These are phyloP conservation scores for Rhinopomastus cyanomelas DNA, from an alignment of 2,113 vertebrate species.

Conservation along the genomic window DNA sequence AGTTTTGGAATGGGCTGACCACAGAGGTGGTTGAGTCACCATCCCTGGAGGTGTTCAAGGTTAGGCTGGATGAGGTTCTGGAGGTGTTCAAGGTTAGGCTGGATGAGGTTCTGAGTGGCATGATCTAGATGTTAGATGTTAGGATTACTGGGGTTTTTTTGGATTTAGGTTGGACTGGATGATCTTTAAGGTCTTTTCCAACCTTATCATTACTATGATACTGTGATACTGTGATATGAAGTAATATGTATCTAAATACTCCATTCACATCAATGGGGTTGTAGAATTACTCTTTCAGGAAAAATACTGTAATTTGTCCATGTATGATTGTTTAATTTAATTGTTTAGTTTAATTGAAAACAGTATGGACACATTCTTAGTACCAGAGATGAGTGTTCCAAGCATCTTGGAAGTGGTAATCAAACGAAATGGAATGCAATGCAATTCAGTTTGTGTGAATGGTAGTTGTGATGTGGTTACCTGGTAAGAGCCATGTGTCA, in stretches of 20 bases:
- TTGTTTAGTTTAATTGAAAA: not conserved
- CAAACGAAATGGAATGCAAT: not conserved
- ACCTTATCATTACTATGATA: no score
- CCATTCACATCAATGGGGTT: not conserved
- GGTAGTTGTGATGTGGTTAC: not conserved
- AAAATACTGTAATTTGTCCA: not conserved
- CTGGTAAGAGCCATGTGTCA: rapidly evolving
- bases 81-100: no score
- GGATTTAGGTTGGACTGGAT: no score
- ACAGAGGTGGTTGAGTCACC: no score
- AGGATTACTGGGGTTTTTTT: no score
- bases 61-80: no score
- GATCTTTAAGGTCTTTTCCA: no score
- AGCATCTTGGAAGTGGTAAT: not conserved
- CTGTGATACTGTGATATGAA: no score
- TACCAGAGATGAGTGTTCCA: not conserved
- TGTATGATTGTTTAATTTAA: not conserved
- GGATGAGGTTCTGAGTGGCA: no score
- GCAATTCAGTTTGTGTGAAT: not conserved
- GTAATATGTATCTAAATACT: not conserved
- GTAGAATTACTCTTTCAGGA: not conserved
- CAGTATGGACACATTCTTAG: not conserved
- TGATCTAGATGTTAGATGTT: no score
- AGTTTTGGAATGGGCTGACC: no score
- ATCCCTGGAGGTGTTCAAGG: no score